These are phyloP conservation scores for Platyrinchus mystaceus DNA, from an alignment of 2,797 vertebrate genomes.

Conservation along the genomic window DNA sequence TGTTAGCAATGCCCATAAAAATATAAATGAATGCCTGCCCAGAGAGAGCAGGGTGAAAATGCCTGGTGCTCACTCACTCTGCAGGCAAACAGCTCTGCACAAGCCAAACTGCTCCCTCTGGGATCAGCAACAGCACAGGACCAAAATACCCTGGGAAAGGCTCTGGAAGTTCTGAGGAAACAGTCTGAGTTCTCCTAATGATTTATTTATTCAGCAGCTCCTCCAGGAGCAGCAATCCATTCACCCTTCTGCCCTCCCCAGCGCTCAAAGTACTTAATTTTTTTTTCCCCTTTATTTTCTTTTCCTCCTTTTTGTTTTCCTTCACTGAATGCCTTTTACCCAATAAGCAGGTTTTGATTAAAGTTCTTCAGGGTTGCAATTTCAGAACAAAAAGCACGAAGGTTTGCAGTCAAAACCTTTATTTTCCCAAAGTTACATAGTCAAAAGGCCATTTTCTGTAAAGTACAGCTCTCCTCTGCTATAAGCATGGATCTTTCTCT, in stretches of 20 bases:
- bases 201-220: background rate
- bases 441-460: background rate
- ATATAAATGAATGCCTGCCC: background rate
- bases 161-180: background rate
- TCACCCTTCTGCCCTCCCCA: background rate
- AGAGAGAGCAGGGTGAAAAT: background rate
- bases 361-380: background rate
- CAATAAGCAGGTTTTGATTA: background rate
- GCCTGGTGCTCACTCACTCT: background rate
- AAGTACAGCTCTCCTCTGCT: background rate
- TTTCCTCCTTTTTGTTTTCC: background rate
- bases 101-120: background rate
- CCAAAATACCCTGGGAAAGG: rapidly evolving
- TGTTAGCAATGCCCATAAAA: background rate
- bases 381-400: background rate
- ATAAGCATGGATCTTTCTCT: background rate
- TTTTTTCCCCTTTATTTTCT: background rate
- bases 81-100: background rate
- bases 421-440: background rate
- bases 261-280: background rate
- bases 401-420: background rate
- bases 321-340: background rate
- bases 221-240: background rate
- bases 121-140: background rate
- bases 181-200: background rate